Evolutionary conservation across 2,797 vertebrate genomes (phyloP).

Genomic region (Peromyscus melanophrys): DNA sequence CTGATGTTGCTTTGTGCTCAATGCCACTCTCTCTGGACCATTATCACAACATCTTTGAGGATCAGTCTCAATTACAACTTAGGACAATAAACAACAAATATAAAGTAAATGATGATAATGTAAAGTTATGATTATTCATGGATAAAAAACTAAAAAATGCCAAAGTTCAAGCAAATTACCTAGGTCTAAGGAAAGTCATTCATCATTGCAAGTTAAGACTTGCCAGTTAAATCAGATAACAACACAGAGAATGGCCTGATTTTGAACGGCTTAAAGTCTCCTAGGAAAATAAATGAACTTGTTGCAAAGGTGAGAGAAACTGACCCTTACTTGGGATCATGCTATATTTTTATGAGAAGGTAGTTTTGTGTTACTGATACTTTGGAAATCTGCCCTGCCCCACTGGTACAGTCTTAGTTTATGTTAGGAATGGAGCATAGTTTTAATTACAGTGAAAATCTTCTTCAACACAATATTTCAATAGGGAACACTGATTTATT

Average conservation of each 20-base stretch:
- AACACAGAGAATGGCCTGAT: background rate
- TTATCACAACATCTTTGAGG: conserved; percentile 9
- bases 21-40: background rate
- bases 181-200: conserved; percentile 19
- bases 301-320: background rate
- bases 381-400: background rate
- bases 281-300: conserved; percentile 40
- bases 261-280: background rate
- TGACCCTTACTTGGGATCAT: background rate
- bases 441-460: conserved; percentile 27
- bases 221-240: background rate
- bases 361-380: background rate
- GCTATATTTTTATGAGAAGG: background rate
- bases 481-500: background rate
- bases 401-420: background rate
- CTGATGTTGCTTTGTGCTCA: background rate
- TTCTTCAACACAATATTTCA: background rate
- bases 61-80: background rate
- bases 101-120: conserved; percentile 6
- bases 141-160: background rate
- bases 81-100: background rate
- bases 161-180: background rate
- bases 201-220: background rate
- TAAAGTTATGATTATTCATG: background rate
- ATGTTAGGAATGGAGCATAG: background rate